These are phyloP conservation scores for Perca fluviatilis DNA, from an alignment of 2,113 vertebrate species.

Conservation along the genomic window DNA sequence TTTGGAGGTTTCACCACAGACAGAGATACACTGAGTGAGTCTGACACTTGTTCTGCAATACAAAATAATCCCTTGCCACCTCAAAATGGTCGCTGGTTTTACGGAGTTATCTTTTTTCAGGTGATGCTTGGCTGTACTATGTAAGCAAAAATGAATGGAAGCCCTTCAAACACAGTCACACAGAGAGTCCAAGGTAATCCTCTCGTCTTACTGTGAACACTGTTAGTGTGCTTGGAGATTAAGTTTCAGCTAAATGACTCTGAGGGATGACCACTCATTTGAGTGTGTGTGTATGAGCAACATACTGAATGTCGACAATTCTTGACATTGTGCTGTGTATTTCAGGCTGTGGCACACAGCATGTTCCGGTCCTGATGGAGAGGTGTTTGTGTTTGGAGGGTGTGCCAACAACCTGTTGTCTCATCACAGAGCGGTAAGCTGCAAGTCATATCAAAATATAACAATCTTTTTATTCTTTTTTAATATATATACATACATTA, in stretches of 20 bases:
- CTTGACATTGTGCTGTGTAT: slow-evolving; percentile 11
- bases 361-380: slow-evolving; percentile 92
- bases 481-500: background rate
- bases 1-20: slow-evolving; percentile 98
- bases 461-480: no score
- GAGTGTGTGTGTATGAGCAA: background rate
- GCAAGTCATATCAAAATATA: background rate
- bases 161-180: slow-evolving; percentile 90
- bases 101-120: slow-evolving; percentile 74
- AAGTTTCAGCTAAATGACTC: background rate
- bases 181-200: slow-evolving; percentile 90
- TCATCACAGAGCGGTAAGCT: slow-evolving; percentile 93
- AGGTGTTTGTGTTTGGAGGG: slow-evolving; percentile 97
- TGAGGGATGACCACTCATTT: background rate
- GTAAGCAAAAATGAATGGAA: slow-evolving; percentile 95
- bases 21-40: slow-evolving; percentile 95
- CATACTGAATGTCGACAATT: background rate
- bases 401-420: slow-evolving; percentile 97
- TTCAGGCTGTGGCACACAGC: slow-evolving; percentile 96
- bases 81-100: background rate
- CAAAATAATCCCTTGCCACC: background rate
- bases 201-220: no score
- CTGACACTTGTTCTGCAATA: background rate
- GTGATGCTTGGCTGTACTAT: slow-evolving; percentile 96
- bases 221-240: background rate